These are phyloP conservation scores for Rhinatrema bivittatum DNA, from an alignment of 2,797 vertebrate genomes.

Conservation along the genomic window DNA sequence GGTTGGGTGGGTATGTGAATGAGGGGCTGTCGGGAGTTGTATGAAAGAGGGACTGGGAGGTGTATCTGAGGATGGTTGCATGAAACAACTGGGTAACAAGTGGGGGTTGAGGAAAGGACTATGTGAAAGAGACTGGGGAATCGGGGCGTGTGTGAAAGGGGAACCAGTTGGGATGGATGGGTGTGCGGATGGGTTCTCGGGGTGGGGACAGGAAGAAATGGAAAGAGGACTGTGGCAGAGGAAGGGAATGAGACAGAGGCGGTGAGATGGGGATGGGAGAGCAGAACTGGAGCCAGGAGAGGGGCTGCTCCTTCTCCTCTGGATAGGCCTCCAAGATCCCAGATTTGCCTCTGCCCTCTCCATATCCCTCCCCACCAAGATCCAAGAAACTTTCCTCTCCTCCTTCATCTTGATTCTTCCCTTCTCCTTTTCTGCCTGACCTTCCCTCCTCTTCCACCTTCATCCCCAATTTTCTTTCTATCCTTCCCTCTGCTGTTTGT, in stretches of 20 bases:
- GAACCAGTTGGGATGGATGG: background rate
- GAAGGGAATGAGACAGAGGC: background rate
- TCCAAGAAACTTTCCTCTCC: no score
- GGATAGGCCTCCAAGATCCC: no score
- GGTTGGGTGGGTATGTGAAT: no score
- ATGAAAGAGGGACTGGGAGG: constrained; percentile 2
- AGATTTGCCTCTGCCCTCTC: no score
- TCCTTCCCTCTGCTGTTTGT: no score
- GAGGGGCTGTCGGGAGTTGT: background rate
- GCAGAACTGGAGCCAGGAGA: background rate
- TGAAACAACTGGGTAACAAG: constrained; percentile 13
- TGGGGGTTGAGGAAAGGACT: background rate
- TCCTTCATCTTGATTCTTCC: no score
- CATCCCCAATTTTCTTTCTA: no score
- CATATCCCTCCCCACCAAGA: no score
- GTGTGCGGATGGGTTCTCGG: background rate
- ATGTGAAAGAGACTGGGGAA: background rate
- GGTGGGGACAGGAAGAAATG: background rate
- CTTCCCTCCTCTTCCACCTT: no score
- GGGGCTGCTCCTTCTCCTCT: no score
- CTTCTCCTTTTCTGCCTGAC: no score
- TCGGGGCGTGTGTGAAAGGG: constrained; percentile 14
- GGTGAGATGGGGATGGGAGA: background rate
- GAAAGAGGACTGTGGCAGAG: background rate
- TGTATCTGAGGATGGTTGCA: constrained; percentile 1